phyloP scores from a whole-genome alignment of 2,888 invertebrate species.

The Papilio elwesi region DNA sequence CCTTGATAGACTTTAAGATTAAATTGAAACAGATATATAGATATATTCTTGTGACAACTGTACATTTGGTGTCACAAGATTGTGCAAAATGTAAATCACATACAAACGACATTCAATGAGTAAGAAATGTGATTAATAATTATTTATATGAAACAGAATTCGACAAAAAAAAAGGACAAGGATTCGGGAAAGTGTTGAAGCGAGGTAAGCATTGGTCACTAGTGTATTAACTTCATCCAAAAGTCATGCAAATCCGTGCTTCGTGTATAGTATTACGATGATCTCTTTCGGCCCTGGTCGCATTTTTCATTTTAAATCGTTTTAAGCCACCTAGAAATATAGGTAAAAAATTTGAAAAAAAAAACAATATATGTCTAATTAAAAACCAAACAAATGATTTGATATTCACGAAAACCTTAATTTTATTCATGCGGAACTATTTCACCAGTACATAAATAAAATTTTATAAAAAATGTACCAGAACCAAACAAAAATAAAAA shows the following conservation, averaged over 20 bases:
- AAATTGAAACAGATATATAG: no score
- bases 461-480: conserved; percentile 72
- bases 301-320: conserved; percentile 65
- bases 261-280: conserved; percentile 65
- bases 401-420: conserved; percentile 25
- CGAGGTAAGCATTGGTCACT: conserved; percentile 44
- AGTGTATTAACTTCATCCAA: conserved; percentile 44
- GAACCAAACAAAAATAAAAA: conserved; percentile 68
- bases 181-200: conserved; percentile 44
- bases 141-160: conserved; percentile 21
- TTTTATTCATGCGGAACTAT: conserved; percentile 50
- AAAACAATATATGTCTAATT: conserved; percentile 45
- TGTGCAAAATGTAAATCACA: conserved; percentile 28
- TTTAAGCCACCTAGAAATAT: conserved; percentile 69
- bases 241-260: conserved; percentile 70
- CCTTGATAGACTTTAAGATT: no score
- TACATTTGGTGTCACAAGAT: conserved; percentile 37
- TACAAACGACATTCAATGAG: conserved; percentile 7
- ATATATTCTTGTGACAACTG: no score
- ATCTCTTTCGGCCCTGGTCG: conserved; percentile 84
- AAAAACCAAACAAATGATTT: conserved; percentile 45
- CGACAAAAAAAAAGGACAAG: conserved; percentile 35
- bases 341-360: conserved; percentile 59
- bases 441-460: conserved; percentile 49
- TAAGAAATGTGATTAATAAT: conserved; percentile 3